A percentile compares a stretch with the other conserved stretches of the same genome.
phyloP scores from a whole-genome alignment of 2,113 vertebrate species.

The Neofelis nebulosa region DNA sequence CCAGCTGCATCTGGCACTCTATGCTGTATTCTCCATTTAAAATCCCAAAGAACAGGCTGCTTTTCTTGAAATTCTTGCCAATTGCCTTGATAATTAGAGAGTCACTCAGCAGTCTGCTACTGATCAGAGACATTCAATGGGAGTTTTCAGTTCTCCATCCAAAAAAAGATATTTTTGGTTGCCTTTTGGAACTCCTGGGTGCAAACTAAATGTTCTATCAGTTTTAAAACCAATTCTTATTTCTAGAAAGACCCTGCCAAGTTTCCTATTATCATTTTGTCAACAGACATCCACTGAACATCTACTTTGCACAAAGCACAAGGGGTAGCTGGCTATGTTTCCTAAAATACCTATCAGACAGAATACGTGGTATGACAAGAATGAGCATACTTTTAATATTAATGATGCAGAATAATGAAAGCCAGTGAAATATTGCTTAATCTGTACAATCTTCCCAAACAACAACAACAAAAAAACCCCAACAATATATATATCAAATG shows the following conservation, averaged over 20 bases:
- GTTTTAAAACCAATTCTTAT: slow-evolving; percentile 2
- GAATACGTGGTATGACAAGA: neutral
- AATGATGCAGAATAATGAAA: slow-evolving; percentile 34
- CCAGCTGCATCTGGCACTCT: neutral
- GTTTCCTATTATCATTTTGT: neutral
- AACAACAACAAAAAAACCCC: neutral
- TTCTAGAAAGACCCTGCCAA: neutral
- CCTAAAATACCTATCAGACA: neutral
- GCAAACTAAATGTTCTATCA: neutral
- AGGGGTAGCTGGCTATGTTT: neutral
- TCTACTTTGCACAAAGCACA: neutral
- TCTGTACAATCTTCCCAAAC: neutral
- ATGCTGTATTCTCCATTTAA: neutral
- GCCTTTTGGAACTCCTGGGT: neutral
- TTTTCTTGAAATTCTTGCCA: slow-evolving; percentile 9
- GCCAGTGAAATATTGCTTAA: slow-evolving; percentile 27
- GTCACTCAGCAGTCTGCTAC: neutral
- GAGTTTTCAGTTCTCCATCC: neutral
- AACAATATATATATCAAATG: neutral
- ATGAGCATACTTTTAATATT: neutral
- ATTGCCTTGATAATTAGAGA: neutral
- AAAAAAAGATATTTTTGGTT: neutral
- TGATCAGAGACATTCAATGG: neutral
- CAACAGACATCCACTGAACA: neutral
- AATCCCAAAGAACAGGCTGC: neutral